Evolutionary conservation across 2,113 vertebrate genomes (phyloP).

Genomic region (Spheniscus mendiculus): DNA sequence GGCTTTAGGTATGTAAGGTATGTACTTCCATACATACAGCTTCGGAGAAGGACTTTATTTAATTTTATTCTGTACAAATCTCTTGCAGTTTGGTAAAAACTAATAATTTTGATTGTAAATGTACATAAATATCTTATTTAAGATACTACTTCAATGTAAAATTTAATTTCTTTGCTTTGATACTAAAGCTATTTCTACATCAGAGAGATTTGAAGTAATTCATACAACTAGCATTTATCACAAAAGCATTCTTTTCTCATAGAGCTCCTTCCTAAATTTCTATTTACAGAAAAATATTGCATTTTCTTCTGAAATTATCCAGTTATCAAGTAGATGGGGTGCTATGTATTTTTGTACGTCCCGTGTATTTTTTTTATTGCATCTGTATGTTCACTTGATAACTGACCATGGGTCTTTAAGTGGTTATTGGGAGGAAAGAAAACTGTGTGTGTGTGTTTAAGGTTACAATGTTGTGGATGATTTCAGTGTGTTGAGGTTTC

Average conservation of each 20-base stretch:
- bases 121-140: background rate
- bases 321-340: background rate
- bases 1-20: background rate
- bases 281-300: background rate
- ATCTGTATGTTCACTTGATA: background rate
- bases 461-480: background rate
- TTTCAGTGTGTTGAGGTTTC: background rate
- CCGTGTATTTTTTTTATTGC: background rate
- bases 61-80: background rate
- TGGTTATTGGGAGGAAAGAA: background rate
- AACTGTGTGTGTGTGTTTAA: background rate
- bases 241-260: background rate
- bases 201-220: background rate
- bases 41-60: background rate
- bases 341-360: background rate
- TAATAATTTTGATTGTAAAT: background rate
- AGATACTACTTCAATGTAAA: background rate
- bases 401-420: rapidly evolving
- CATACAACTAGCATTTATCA: background rate
- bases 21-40: background rate
- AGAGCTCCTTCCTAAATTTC: background rate
- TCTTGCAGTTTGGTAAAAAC: background rate
- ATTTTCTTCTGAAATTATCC: background rate
- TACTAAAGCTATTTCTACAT: background rate
- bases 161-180: background rate